Percentiles rank a stretch among this genome's conserved stretches.
Conservation (phyloP, 2,113 vertebrate genomes). For the Turnix velox region DNA sequence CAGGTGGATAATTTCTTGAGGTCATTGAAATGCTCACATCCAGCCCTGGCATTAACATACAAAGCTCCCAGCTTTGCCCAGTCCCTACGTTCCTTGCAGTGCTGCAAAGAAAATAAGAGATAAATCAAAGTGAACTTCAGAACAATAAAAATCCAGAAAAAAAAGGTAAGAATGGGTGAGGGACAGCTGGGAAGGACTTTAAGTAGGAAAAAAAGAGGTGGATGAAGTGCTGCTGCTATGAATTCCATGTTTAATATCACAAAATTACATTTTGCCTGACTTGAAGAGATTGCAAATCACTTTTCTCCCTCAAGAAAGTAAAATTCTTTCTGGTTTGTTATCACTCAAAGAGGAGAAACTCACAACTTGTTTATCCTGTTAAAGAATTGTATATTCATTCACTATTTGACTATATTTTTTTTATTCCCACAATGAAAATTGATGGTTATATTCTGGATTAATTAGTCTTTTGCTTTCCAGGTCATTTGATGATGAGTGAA, state of each 20-base stretch:
- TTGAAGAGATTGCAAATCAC: not conserved
- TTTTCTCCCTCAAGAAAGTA: not conserved
- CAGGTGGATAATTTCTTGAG: conserved; percentile 78
- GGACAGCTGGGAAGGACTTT: not conserved
- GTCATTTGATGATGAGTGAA: not conserved
- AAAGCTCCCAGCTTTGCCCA: conserved; percentile 82
- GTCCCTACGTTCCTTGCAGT: conserved; percentile 82
- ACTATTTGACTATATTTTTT: not conserved
- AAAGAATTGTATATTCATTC: not conserved
- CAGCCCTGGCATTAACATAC: conserved; percentile 74
- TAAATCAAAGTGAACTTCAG: not conserved
- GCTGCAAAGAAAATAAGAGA: conserved; percentile 65
- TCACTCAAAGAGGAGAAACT: not conserved
- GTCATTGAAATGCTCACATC: conserved; percentile 71
- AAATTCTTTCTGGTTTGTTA: not conserved
- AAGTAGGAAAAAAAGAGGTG: not conserved
- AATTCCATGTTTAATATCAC: not conserved
- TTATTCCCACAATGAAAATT: not conserved
- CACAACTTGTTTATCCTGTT: not conserved
- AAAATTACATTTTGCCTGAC: not conserved
- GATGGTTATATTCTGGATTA: not conserved
- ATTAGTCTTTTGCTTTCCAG: not conserved
- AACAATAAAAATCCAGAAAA: no score
- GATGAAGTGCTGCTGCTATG: not conserved
- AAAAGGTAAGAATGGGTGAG: no score